A percentile compares a stretch with the other conserved stretches of the same genome.
phyloP scores from a whole-genome alignment of 2,797 vertebrate genomes.

The Labroides dimidiatus region DNA sequence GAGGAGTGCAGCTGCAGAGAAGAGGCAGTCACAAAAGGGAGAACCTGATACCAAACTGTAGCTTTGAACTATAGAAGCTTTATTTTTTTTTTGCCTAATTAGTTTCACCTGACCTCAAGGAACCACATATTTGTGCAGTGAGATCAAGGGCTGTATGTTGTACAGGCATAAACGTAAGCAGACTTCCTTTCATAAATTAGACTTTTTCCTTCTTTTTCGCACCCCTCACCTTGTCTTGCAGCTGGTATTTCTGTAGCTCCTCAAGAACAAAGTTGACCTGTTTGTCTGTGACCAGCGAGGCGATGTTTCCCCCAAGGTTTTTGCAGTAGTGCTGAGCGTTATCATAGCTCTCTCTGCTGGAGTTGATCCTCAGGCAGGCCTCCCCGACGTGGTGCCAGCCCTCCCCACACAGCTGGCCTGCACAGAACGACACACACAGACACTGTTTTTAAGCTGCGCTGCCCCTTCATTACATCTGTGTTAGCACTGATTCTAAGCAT shows the following conservation, averaged over 20 bases:
- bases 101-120: no score
- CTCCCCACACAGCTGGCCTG: slow-evolving; percentile 92
- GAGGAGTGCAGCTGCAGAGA: not conserved
- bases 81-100: no score
- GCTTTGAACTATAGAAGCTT: no score
- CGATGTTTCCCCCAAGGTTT: slow-evolving; percentile 94
- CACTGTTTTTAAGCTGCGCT: not conserved
- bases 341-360: slow-evolving; percentile 94
- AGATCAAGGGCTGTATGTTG: no score
- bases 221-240: slow-evolving; percentile 85
- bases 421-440: slow-evolving; percentile 29
- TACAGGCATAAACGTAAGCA: not conserved
- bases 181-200: not conserved
- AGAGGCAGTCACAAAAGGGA: no score
- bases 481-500: not conserved
- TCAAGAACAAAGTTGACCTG: slow-evolving; percentile 94
- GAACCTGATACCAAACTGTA: no score
- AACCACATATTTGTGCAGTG: no score
- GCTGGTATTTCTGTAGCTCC: slow-evolving; percentile 92
- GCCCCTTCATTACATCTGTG: not conserved
- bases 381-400: slow-evolving; percentile 92
- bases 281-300: slow-evolving; percentile 91
- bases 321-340: slow-evolving; percentile 97
- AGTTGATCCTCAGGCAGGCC: slow-evolving; percentile 92
- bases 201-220: not conserved